Base-by-base conservation (phyloP, 2,113 vertebrate genomes). In the Morone saxatilis region DNA sequence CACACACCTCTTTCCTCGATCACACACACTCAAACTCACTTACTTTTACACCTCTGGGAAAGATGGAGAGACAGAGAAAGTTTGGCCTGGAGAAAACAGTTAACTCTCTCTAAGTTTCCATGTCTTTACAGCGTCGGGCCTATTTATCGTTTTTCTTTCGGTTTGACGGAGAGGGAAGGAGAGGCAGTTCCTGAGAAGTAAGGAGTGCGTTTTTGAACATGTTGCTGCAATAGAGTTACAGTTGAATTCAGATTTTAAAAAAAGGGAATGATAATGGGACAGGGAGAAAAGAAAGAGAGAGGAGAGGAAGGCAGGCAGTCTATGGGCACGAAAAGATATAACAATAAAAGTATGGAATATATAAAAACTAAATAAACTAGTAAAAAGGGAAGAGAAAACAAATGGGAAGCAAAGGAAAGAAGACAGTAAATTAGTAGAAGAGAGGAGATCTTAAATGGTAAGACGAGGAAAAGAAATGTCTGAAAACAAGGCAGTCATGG, bases 31-130 rank as follows among this genome's bases (percentile, higher is more conserved):
- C 50, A 73, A 17, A 47, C 78, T 50, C 66, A 77, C 82, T 17
- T 3, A 65, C 56, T 74, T 74, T 80, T 77, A 81, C 88, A 82
- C 85, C 79, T 87, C 76, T 62, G 73, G 75, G 72, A 72, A 40
- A 31, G 66, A 72, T 3, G 41, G 48, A 71, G 79, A 66, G 20
- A 62, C 7, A 11, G 84, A 57, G 60, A 76, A 51, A 72, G 41
- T 53, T 76, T 68, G 89, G 62, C 51, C 36, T 22, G 56, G 59
- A 69, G 73, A 81, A 86, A 84, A 78, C 59, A 38, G 71, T 81
- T 76, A 81, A 80, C 51, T 67, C 31, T 51, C 54, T 69, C 20
- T 41, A 63, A 82, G 86, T 92, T 86, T 90, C 82, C 86, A 80
- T 80, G 83, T 90, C 79, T 76, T 43, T 22, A 7, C 70, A 17